Percentiles rank a stretch among this genome's conserved stretches.
Conservation (phyloP, 1,140 invertebrate genomes). For the Amyelois transitella region DNA sequence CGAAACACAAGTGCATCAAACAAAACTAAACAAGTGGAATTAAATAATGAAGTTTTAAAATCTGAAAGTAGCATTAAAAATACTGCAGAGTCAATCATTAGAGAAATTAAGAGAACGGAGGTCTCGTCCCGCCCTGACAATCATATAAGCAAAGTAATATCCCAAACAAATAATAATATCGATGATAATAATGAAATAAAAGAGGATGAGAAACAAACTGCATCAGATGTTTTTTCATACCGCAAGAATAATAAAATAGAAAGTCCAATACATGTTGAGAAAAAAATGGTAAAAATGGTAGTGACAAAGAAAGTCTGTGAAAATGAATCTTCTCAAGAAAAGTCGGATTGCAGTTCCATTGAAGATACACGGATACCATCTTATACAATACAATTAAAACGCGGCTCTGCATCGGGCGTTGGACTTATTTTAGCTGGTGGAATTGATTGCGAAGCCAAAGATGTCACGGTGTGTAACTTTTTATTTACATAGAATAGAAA, state of each 20-base stretch:
- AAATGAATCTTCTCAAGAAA: slow-evolving; percentile 15
- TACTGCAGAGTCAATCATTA: slow-evolving; percentile 44
- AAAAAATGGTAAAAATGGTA: background rate
- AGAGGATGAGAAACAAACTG: slow-evolving; percentile 4
- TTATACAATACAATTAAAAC: slow-evolving; percentile 47
- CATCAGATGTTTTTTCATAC: background rate
- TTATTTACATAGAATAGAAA: background rate
- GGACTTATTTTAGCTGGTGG: slow-evolving; percentile 92
- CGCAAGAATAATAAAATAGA: background rate
- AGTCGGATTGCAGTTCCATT: slow-evolving; percentile 18
- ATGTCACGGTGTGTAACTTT: slow-evolving; percentile 84
- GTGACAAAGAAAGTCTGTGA: slow-evolving; percentile 5
- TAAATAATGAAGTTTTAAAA: slow-evolving; percentile 33
- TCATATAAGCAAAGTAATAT: slow-evolving; percentile 15
- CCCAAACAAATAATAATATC: background rate
- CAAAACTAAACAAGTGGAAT: slow-evolving; percentile 53
- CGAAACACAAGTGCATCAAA: slow-evolving; percentile 56
- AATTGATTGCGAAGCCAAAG: slow-evolving; percentile 91
- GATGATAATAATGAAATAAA: slow-evolving; percentile 11
- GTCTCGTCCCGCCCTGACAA: slow-evolving; percentile 38
- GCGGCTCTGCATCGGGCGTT: slow-evolving; percentile 81
- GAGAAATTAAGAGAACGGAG: slow-evolving; percentile 47
- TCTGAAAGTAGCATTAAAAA: slow-evolving; percentile 37
- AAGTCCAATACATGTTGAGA: background rate
- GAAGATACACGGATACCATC: slow-evolving; percentile 27